These are phyloP conservation scores for Burhinus bistriatus DNA, from an alignment of 2,113 vertebrate species.

Conservation along the genomic window DNA sequence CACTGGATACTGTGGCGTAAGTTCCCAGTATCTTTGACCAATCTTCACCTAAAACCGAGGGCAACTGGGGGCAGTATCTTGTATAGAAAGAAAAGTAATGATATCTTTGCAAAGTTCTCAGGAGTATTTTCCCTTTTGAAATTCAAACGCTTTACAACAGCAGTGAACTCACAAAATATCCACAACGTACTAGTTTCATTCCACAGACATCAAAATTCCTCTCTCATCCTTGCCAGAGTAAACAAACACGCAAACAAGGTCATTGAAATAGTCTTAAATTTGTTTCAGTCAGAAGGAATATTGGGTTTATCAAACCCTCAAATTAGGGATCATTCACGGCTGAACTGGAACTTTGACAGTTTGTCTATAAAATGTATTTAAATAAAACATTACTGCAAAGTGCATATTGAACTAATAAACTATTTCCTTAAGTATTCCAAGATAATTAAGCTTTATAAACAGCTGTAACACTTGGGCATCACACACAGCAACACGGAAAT, in stretches of 20 bases:
- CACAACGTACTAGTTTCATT: background rate
- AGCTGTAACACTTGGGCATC: background rate
- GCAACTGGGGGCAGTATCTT: background rate
- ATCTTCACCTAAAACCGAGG: background rate
- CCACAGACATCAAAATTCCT: background rate
- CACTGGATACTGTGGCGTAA: background rate
- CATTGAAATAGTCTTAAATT: background rate
- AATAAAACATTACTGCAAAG: background rate
- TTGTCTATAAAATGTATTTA: background rate
- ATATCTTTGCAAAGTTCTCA: background rate
- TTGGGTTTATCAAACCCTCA: background rate
- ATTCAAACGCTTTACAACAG: background rate
- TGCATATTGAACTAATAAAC: background rate
- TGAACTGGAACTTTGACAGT: background rate
- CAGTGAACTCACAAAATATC: background rate
- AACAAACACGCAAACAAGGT: background rate
- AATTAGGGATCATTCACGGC: background rate
- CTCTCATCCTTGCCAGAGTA: background rate
- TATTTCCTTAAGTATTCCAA: background rate
- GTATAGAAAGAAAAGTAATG: background rate
- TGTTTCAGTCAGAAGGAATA: background rate
- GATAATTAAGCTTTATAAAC: background rate
- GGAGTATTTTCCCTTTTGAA: background rate
- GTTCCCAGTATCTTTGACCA: background rate
- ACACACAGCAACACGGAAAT: accelerated